Evolutionary conservation across 2,113 vertebrate genomes (phyloP).

Genomic region (Pangasianodon gigas): DNA sequence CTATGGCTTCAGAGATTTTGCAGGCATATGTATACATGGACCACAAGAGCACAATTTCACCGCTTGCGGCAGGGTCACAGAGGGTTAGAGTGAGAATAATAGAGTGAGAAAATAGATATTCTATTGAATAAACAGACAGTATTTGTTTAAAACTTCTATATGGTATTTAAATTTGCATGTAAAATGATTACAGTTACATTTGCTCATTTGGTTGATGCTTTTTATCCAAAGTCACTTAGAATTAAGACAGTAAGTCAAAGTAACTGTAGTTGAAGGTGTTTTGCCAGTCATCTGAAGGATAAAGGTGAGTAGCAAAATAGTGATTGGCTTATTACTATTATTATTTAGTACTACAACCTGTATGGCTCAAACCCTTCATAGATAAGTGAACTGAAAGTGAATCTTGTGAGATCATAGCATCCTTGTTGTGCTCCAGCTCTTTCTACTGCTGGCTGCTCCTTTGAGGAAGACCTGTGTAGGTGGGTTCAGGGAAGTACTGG

Average conservation of each 20-base stretch:
- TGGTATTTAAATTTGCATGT: not conserved
- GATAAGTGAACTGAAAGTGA: not conserved
- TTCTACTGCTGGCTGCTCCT: slow-evolving; percentile 61
- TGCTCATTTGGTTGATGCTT: not conserved
- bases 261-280: not conserved
- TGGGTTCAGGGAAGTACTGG: slow-evolving; percentile 70
- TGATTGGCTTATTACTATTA: not conserved
- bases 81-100: not conserved
- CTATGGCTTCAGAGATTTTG: not conserved
- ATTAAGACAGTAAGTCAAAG: not conserved
- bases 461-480: slow-evolving; percentile 68
- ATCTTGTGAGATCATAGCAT: not conserved
- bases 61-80: not conserved
- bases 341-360: not conserved
- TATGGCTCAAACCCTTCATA: not conserved
- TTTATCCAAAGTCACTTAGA: not conserved
- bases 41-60: not conserved
- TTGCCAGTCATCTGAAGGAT: not conserved
- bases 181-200: not conserved
- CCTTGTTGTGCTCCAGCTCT: slow-evolving; percentile 55
- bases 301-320: not conserved
- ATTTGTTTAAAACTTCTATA: not conserved
- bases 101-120: not conserved
- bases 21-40: not conserved
- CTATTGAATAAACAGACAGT: not conserved